Base-by-base conservation (phyloP, 2,888 invertebrate species). In the Eupeodes luniger region DNA sequence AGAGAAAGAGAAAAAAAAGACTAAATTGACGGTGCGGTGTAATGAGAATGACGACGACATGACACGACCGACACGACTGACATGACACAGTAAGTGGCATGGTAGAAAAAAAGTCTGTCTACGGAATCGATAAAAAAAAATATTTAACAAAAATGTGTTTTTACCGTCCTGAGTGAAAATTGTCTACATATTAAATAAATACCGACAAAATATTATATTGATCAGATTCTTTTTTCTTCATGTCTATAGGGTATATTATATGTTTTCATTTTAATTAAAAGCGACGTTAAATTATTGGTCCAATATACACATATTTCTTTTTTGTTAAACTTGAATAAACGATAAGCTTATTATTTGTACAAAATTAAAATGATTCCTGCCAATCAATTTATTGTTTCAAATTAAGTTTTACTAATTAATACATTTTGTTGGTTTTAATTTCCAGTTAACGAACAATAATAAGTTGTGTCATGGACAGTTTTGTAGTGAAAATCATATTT, bases 231-330 rank as follows among this genome's bases (percentile, higher is more conserved):
- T 49, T 67, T 49, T 34, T 7, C 5, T 5, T 2, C 27, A 27
- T 27, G 27, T 27, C 27, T 27, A 27, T 27, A 27, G 27, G 27
- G 27, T 27, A 3, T 27, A 27, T 3, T 27, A 3, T 6, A n/a
- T n/a, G 59, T 34, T 47, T 72, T 59, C 7, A 49, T 47, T 49
- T 59, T 72, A 72, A 72, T 72, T 72, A 72, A 72, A 72, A 72
- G 34, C 34, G 57, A 27, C 19, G 44, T n/a, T 9, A 5, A n/a
- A 67, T 34, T 14, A n/a, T 59, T 2, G 34, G 34, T 12, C 1
- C 5, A 49, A 12, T 49, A 27, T 12, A 2, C 0, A 57, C 2
- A 2, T 34, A 53, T 19, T 4, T 40, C 5, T 1, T 34, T 1
- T 27, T 12, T 67, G 27, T 67, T 66, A 27, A 4, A 19, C 49